Percentiles rank a stretch among this genome's conserved stretches.
Conservation (phyloP, 2,797 vertebrate species). For the Capromys pilorides region DNA sequence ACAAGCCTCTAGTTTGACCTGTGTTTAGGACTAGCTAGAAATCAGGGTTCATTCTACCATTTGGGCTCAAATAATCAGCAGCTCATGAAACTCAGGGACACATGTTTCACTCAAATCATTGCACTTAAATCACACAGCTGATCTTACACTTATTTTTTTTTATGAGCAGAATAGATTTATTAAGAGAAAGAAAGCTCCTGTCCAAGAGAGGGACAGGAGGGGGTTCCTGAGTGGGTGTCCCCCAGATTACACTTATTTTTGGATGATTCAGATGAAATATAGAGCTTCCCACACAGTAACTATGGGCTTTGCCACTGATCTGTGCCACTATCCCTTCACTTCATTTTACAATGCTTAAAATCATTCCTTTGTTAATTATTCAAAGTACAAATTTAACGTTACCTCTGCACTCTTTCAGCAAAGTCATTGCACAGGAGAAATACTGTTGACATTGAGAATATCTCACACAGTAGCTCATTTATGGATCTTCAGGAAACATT, state of each 20-base stretch:
- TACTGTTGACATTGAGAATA: neutral
- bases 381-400: neutral
- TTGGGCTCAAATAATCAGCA: neutral
- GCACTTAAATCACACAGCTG: neutral
- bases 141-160: neutral
- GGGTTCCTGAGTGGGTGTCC: too few relatives aligned
- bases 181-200: too few relatives aligned
- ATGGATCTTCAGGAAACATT: neutral
- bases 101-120: neutral
- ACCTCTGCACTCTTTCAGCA: neutral
- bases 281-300: neutral
- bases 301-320: neutral
- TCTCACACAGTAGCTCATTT: neutral
- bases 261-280: neutral
- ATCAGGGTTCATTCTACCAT: neutral
- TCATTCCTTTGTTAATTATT: neutral
- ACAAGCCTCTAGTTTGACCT: neutral
- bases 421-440: neutral
- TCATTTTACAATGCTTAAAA: neutral
- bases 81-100: neutral
- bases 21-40: neutral
- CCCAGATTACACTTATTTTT: too few relatives aligned
- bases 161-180: too few relatives aligned
- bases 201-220: too few relatives aligned
- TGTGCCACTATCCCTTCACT: neutral